Conservation (phyloP, 2,113 vertebrate genomes). For the Clinocottus analis region DNA sequence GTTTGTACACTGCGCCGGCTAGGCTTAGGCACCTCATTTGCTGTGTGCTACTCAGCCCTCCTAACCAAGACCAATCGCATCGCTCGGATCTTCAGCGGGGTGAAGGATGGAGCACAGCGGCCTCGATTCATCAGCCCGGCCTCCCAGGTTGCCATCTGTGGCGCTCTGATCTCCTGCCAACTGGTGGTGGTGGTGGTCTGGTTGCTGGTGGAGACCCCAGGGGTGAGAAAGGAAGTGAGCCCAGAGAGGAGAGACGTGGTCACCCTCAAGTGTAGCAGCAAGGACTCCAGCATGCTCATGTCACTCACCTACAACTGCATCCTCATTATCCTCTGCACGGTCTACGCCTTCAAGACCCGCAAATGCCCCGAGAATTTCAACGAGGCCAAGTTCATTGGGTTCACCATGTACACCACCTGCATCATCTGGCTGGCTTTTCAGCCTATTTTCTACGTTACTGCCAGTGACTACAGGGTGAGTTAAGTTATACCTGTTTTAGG, state of each 20-base stretch:
- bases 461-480: constrained; percentile 98
- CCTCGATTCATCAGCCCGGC: constrained; percentile 96
- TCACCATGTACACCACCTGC: constrained; percentile 99
- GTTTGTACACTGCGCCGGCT: constrained; percentile 93
- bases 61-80: constrained; percentile 99
- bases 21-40: constrained; percentile 94
- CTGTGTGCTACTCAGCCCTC: constrained; percentile 96
- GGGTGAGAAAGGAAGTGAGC: constrained; percentile 93
- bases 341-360: constrained; percentile 99
- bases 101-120: constrained; percentile 92
- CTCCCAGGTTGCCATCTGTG: constrained; percentile 96
- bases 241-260: constrained; percentile 94
- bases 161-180: constrained; percentile 95
- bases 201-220: constrained; percentile 93
- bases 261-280: constrained; percentile 96
- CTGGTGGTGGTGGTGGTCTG: constrained; percentile 92
- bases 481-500: background rate
- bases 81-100: constrained; percentile 94
- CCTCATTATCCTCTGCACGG: constrained; percentile 96
- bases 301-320: constrained; percentile 97
- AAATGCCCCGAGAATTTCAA: constrained; percentile 99
- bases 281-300: constrained; percentile 96
- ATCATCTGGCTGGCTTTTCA: constrained; percentile 99
- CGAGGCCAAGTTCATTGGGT: constrained; percentile 99
- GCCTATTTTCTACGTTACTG: constrained; percentile 99